These are phyloP conservation scores for Stratiomys singularior DNA, from an alignment of 2,888 invertebrate genomes.

Conservation along the genomic window DNA sequence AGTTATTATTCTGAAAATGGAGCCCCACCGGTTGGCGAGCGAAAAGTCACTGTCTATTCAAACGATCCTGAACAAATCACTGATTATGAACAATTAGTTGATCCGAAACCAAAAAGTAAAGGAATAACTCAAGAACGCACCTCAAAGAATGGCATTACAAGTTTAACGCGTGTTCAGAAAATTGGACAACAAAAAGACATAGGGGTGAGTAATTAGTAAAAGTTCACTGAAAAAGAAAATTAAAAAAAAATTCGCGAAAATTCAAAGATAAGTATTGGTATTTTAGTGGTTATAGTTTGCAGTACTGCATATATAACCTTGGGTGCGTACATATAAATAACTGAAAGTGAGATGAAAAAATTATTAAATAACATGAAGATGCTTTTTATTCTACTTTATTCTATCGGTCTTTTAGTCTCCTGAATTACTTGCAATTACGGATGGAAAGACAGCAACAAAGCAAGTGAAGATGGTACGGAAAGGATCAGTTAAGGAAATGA, in stretches of 20 bases:
- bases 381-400: neutral
- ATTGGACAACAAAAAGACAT: slow-evolving; percentile 58
- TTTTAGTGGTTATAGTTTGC: neutral
- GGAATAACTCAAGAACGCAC: slow-evolving; percentile 65
- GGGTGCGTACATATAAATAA: too few species aligned
- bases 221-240: slow-evolving; percentile 1
- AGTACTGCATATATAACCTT: neutral
- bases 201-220: slow-evolving; percentile 44
- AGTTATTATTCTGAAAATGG: slow-evolving; percentile 77
- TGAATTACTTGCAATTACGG: slow-evolving; percentile 55
- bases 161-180: slow-evolving; percentile 57
- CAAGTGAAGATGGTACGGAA: slow-evolving; percentile 68
- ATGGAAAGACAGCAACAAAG: slow-evolving; percentile 13
- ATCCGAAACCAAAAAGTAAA: slow-evolving; percentile 53
- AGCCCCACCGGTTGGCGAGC: slow-evolving; percentile 74
- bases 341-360: too few species aligned
- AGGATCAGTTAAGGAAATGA: slow-evolving; percentile 80
- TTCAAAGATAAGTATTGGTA: slow-evolving; percentile 11
- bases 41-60: slow-evolving; percentile 77
- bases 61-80: slow-evolving; percentile 69
- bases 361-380: too few species aligned
- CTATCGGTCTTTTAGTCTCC: slow-evolving; percentile 45
- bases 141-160: slow-evolving; percentile 66
- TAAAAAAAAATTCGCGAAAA: slow-evolving; percentile 15
- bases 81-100: slow-evolving; percentile 53